Evolutionary conservation across 2,113 vertebrate species (phyloP).

Genomic region (Galemys pyrenaicus): DNA sequence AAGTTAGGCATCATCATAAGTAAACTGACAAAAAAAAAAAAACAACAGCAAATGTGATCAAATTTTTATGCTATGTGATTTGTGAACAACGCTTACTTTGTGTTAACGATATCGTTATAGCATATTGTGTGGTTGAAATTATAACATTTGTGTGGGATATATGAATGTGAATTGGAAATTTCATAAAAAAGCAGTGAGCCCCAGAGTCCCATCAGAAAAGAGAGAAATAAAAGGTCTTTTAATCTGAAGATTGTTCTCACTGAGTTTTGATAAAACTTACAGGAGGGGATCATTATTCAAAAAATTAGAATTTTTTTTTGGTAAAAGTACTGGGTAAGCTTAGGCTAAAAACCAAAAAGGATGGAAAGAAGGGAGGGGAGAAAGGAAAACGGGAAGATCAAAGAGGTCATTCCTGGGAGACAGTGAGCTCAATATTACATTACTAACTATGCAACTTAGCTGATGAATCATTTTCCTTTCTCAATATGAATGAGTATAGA

Average conservation of each 20-base stretch:
- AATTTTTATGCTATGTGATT: background rate
- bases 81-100: background rate
- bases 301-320: background rate
- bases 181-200: background rate
- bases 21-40: background rate
- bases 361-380: background rate
- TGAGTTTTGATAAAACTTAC: background rate
- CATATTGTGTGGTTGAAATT: background rate
- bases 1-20: background rate
- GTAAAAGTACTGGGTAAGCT: background rate
- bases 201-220: background rate
- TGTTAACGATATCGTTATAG: background rate
- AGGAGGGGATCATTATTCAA: background rate
- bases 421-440: background rate
- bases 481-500: background rate
- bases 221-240: background rate
- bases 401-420: background rate
- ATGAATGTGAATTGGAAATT: background rate
- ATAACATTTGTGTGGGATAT: background rate
- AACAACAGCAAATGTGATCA: background rate
- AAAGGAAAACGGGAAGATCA: background rate
- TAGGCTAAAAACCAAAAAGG: background rate
- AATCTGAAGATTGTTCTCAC: background rate
- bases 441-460: background rate
- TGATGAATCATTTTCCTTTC: background rate